phyloP scores from a whole-genome alignment of 2,797 vertebrate genomes.

The Enteromius trimaculatus region DNA sequence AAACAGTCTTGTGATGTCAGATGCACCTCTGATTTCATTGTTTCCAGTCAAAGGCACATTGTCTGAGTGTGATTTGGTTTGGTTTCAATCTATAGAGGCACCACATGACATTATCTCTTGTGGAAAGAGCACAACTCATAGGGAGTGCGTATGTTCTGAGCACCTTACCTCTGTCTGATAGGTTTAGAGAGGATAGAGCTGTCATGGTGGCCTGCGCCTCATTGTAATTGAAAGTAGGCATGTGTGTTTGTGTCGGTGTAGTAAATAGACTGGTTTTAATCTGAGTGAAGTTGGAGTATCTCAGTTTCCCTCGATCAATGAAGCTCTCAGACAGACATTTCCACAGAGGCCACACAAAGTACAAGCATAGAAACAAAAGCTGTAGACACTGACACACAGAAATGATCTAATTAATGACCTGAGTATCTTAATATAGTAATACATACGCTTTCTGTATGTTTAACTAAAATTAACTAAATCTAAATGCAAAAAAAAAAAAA shows the following conservation, averaged over 20 bases:
- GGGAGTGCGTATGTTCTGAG: background rate
- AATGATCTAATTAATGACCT: background rate
- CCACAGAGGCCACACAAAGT: conserved; percentile 38
- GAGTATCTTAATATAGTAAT: conserved; percentile 4
- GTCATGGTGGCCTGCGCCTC: conserved; percentile 20
- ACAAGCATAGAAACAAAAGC: background rate
- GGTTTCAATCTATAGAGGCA: conserved; percentile 45
- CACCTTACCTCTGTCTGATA: background rate
- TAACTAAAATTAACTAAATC: background rate
- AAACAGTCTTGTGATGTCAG: conserved; percentile 50
- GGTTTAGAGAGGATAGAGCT: conserved; percentile 15
- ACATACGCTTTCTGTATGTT: background rate
- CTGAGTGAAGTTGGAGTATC: conserved; percentile 53
- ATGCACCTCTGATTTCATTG: conserved; percentile 56
- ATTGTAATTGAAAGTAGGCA: conserved; percentile 21
- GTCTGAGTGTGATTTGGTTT: conserved; percentile 58
- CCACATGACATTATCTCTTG: conserved; percentile 44
- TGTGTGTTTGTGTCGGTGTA: conserved; percentile 30
- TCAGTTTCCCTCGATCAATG: conserved; percentile 60
- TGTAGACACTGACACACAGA: background rate
- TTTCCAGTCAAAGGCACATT: conserved; percentile 57
- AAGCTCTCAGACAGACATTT: conserved; percentile 56
- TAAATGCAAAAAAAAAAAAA: background rate
- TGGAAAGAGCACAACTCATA: conserved; percentile 9
- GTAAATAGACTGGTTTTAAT: conserved; percentile 50